These are phyloP conservation scores for Andrena marginata DNA, from an alignment of 2,888 invertebrate species.

Conservation along the genomic window DNA sequence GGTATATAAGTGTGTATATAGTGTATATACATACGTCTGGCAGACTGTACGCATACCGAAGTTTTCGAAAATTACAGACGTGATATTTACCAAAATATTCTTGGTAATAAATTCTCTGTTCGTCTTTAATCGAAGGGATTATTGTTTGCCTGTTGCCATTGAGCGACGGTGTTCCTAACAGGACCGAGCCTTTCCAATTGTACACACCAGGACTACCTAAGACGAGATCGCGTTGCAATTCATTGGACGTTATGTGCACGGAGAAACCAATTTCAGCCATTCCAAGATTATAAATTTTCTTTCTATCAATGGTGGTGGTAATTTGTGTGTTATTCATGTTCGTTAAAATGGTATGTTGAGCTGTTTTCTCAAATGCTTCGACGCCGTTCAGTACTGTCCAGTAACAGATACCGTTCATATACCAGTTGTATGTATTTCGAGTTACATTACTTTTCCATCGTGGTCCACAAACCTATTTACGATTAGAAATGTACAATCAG, in stretches of 20 bases:
- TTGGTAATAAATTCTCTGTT: background rate
- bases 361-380: slow-evolving; percentile 54
- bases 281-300: slow-evolving; percentile 66
- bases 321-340: background rate
- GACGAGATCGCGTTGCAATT: slow-evolving; percentile 59
- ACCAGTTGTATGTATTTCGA: slow-evolving; percentile 45
- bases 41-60: no score
- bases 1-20: no score
- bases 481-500: slow-evolving; percentile 3
- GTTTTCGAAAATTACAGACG: no score
- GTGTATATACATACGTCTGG: no score
- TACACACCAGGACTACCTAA: slow-evolving; percentile 82
- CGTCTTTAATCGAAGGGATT: slow-evolving; percentile 23
- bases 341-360: slow-evolving; percentile 16
- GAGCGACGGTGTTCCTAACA: slow-evolving; percentile 45
- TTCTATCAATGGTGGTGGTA: background rate
- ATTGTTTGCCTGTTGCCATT: background rate
- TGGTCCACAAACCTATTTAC: slow-evolving; percentile 83
- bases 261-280: slow-evolving; percentile 78
- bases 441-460: slow-evolving; percentile 79
- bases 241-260: slow-evolving; percentile 61
- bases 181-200: slow-evolving; percentile 77
- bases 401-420: slow-evolving; percentile 80
- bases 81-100: slow-evolving; percentile 75
- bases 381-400: slow-evolving; percentile 40